phyloP scores from a whole-genome alignment of 2,113 vertebrate species.

The Gymnocephalus cernua region DNA sequence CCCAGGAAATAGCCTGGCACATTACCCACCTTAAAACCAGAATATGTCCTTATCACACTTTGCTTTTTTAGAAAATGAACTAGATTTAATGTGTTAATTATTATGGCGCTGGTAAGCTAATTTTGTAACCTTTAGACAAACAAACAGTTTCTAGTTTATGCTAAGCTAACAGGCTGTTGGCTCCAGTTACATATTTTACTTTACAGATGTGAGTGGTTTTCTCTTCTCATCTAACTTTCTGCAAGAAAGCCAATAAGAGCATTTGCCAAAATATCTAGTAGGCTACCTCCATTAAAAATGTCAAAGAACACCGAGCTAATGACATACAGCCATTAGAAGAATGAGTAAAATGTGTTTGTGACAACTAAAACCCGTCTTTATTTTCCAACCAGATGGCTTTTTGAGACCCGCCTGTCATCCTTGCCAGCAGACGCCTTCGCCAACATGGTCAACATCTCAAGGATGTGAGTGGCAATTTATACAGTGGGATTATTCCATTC shows the following conservation, averaged over 20 bases:
- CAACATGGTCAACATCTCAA: slow-evolving; percentile 92
- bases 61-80: neutral
- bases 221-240: neutral
- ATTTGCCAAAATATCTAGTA: neutral
- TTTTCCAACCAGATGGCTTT: slow-evolving; percentile 86
- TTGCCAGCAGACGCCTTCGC: slow-evolving; percentile 89
- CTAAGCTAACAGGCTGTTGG: neutral
- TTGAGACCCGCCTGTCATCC: slow-evolving; percentile 90
- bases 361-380: slow-evolving; percentile 2
- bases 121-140: neutral
- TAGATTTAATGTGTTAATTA: neutral
- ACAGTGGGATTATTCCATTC: neutral
- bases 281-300: neutral
- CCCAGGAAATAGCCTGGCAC: neutral
- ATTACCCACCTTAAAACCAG: neutral
- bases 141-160: neutral
- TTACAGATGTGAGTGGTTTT: neutral
- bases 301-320: neutral
- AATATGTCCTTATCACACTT: neutral
- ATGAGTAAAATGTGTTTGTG: slow-evolving; percentile 16
- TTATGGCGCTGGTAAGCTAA: neutral
- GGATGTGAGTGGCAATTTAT: slow-evolving; percentile 89
- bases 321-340: neutral
- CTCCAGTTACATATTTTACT: neutral
- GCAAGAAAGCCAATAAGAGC: neutral